A percentile compares a stretch with the other conserved stretches of the same genome.
These are phyloP conservation scores for Acanthis flammea DNA, from an alignment of 2,797 vertebrate species.

Conservation along the genomic window DNA sequence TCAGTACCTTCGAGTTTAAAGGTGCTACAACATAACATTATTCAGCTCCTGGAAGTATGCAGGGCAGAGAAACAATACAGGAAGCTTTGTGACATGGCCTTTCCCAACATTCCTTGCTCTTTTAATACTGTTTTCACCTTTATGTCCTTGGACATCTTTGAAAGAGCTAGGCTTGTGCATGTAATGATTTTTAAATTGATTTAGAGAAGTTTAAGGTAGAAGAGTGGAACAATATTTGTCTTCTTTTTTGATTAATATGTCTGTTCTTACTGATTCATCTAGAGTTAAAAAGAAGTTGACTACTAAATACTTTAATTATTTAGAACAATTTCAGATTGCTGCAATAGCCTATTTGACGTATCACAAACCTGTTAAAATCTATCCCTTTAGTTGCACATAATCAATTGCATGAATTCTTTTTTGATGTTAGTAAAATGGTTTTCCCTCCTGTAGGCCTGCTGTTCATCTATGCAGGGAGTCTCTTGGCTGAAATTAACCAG, in stretches of 20 bases:
- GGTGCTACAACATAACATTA: background rate
- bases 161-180: background rate
- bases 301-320: background rate
- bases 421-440: background rate
- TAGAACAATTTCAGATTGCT: background rate
- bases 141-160: background rate
- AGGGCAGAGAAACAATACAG: background rate
- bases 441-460: background rate
- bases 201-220: background rate
- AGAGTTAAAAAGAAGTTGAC: background rate
- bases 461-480: background rate
- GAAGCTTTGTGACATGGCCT: background rate
- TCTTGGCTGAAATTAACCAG: background rate
- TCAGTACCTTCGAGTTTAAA: background rate
- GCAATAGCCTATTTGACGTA: background rate
- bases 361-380: background rate
- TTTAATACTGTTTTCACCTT: background rate
- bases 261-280: background rate
- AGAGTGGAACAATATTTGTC: background rate
- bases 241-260: background rate
- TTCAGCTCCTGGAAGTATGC: background rate
- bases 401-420: background rate
- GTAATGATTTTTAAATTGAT: background rate
- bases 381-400: background rate
- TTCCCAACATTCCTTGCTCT: background rate